Evolutionary conservation across 2,113 vertebrate species (phyloP).

Genomic region (Oreamnos americanus): DNA sequence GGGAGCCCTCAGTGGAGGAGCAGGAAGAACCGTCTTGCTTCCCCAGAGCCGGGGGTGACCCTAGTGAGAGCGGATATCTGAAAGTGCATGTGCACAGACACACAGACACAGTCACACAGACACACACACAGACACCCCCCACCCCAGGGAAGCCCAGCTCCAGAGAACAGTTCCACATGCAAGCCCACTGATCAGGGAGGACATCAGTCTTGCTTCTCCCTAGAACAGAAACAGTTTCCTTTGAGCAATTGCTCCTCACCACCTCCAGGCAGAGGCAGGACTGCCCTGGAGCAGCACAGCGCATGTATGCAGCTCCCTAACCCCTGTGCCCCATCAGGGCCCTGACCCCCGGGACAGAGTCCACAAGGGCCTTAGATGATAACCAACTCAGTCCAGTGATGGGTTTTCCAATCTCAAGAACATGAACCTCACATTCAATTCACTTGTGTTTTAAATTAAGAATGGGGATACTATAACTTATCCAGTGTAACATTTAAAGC

Average conservation of each 20-base stretch:
- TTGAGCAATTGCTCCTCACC: background rate
- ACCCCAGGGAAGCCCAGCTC: background rate
- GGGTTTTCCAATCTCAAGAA: background rate
- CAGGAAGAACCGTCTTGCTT: background rate
- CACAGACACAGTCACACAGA: rapidly evolving
- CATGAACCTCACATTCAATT: background rate
- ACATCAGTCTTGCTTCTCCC: background rate
- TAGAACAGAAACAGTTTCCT: background rate
- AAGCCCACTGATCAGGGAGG: background rate
- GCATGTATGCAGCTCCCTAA: too few species aligned
- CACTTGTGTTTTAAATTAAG: background rate
- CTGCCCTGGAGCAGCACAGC: background rate
- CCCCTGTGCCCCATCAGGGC: background rate
- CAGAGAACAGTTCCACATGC: background rate
- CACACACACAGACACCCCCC: too few species aligned
- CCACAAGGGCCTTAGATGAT: background rate
- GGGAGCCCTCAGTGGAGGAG: background rate
- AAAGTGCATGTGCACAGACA: rapidly evolving
- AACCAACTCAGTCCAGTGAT: background rate
- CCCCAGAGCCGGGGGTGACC: rapidly evolving
- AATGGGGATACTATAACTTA: background rate
- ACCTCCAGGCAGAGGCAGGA: background rate
- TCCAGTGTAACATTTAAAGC: background rate
- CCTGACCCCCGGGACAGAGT: background rate
- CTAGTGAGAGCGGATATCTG: background rate